Conservation (phyloP, 2,888 invertebrate genomes). For the Archaeoteleia sp. region DNA sequence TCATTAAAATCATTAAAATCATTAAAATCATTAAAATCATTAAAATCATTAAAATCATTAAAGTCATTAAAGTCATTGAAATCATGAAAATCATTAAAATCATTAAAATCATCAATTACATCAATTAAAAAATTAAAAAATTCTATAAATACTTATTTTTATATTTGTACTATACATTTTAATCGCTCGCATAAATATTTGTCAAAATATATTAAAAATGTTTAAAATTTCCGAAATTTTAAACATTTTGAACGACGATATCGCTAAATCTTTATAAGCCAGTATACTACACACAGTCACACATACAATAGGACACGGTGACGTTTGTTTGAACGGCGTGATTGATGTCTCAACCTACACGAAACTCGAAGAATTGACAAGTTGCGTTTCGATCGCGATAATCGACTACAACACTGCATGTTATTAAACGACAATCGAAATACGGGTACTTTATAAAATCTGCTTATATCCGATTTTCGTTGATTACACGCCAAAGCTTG, state of each 20-base stretch:
- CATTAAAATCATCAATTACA: too few relatives aligned
- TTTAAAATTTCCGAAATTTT: neutral
- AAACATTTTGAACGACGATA: conserved; percentile 41
- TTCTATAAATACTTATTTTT: too few relatives aligned
- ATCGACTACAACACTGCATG: conserved; percentile 42
- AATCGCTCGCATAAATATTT: too few relatives aligned
- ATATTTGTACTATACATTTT: too few relatives aligned
- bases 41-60: too few relatives aligned
- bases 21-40: too few relatives aligned
- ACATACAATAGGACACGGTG: conserved; percentile 40
- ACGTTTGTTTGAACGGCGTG: conserved; percentile 39
- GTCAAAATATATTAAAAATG: neutral
- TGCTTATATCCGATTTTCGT: conserved; percentile 56
- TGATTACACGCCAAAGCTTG: conserved; percentile 57
- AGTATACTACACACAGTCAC: too few relatives aligned
- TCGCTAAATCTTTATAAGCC: too few relatives aligned
- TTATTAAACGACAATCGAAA: conserved; percentile 50
- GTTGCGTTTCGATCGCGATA: conserved; percentile 46
- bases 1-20: too few relatives aligned
- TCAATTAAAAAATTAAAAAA: too few relatives aligned
- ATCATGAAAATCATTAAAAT: too few relatives aligned
- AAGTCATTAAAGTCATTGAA: too few relatives aligned
- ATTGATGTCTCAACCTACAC: conserved; percentile 41
- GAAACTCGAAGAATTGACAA: conserved; percentile 50
- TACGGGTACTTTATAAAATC: conserved; percentile 53